Evolutionary conservation across 2,113 vertebrate genomes (phyloP).

Genomic region (Oncorhynchus clarkii): DNA sequence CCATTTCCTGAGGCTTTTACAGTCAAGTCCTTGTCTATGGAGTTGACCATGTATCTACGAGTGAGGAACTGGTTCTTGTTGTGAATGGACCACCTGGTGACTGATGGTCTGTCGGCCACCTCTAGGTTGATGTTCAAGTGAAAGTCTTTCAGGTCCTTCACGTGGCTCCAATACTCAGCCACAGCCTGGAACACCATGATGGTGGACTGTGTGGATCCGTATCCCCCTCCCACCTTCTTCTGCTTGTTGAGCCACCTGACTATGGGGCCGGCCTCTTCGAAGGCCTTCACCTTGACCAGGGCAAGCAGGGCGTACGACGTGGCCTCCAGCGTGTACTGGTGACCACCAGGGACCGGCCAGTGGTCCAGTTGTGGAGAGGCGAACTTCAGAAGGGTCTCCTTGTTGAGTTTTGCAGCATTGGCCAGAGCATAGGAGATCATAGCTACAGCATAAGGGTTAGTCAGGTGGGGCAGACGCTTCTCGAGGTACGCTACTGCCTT

Average conservation of each 20-base stretch:
- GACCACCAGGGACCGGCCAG: slow-evolving; percentile 70
- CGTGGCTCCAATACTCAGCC: slow-evolving; percentile 72
- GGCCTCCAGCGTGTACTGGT: slow-evolving; percentile 79
- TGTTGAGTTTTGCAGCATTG: slow-evolving; percentile 52
- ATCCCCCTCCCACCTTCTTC: slow-evolving; percentile 73
- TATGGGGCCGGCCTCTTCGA: slow-evolving; percentile 47
- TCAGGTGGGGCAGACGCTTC: slow-evolving; percentile 58
- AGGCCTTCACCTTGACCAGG: slow-evolving; percentile 63
- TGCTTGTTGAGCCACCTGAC: slow-evolving; percentile 82
- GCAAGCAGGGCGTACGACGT: slow-evolving; percentile 86
- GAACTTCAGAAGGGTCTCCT: slow-evolving; percentile 54
- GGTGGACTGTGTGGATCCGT: slow-evolving; percentile 55
- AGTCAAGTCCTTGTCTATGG: slow-evolving; percentile 67
- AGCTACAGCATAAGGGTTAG: slow-evolving; percentile 81
- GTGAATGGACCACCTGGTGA: slow-evolving; percentile 40
- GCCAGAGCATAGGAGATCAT: slow-evolving; percentile 83
- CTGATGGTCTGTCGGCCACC: neutral
- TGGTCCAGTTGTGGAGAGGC: slow-evolving; percentile 55
- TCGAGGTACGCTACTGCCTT: slow-evolving; percentile 72
- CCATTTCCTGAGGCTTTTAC: slow-evolving; percentile 75
- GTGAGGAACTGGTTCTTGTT: slow-evolving; percentile 50
- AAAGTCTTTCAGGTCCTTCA: neutral
- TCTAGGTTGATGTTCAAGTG: neutral
- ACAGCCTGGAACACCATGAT: slow-evolving; percentile 88
- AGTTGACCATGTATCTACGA: slow-evolving; percentile 75